These are phyloP conservation scores for Chirona hameri DNA, from an alignment of 2,888 invertebrate genomes.

Conservation along the genomic window DNA sequence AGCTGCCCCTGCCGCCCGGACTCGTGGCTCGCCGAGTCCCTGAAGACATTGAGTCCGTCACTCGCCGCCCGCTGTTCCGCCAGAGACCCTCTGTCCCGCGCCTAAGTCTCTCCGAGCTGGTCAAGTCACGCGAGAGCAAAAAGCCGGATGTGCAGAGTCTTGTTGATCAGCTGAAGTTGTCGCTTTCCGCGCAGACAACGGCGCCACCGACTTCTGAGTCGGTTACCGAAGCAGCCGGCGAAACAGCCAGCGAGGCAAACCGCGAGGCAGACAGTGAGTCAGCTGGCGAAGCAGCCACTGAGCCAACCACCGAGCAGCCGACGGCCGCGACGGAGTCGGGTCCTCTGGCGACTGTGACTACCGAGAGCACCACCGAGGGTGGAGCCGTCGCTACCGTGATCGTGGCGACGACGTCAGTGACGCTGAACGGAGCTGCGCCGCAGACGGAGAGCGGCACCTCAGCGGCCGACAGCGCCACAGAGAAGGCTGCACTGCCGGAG, in stretches of 20 bases:
- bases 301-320: not conserved
- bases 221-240: no score
- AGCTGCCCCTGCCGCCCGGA: not conserved
- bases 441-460: not conserved
- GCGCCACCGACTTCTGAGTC: no score
- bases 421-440: not conserved
- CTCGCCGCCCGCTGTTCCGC: not conserved
- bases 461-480: not conserved
- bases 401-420: not conserved
- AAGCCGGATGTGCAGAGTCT: not conserved
- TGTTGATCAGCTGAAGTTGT: not conserved
- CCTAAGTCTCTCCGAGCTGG: constrained; percentile 3
- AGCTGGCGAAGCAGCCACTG: not conserved
- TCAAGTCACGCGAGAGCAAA: not conserved
- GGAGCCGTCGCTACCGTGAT: no score
- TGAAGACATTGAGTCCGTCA: not conserved
- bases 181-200: not conserved
- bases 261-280: no score
- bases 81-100: not conserved
- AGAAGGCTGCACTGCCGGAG: not conserved
- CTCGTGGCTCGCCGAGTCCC: not conserved
- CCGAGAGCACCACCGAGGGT: not conserved
- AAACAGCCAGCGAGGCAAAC: no score
- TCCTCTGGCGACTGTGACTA: not conserved
- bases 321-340: not conserved